Percentiles rank a stretch among this genome's conserved stretches.
phyloP scores from a whole-genome alignment of 2,888 invertebrate species.

The Orthonychiurus folsomi region DNA sequence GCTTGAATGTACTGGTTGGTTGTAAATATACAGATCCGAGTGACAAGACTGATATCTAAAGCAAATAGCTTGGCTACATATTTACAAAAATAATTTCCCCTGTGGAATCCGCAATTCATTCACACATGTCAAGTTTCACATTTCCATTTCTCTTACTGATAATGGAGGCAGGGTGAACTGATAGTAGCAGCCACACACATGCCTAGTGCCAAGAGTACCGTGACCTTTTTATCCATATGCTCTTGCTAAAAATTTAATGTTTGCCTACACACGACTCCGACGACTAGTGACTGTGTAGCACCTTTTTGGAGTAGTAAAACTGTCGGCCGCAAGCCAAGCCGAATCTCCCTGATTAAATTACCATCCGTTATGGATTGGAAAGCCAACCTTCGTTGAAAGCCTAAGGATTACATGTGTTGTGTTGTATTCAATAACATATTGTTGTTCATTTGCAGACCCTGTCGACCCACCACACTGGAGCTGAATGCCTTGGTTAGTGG shows the following conservation, averaged over 20 bases:
- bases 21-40: neutral
- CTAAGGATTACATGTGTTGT: neutral
- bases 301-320: neutral
- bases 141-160: neutral
- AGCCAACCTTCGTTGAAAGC: too few species aligned
- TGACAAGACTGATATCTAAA: neutral
- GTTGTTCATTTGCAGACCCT: conserved; percentile 14
- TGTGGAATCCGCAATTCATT: neutral
- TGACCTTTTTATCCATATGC: neutral
- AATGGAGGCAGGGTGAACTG: neutral
- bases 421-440: neutral
- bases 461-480: conserved; percentile 39
- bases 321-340: neutral
- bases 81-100: neutral
- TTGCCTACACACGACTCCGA: too few species aligned
- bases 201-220: too few species aligned
- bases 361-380: too few species aligned
- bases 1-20: neutral
- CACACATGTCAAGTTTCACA: neutral
- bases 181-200: too few species aligned
- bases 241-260: neutral
- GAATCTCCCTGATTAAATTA: neutral
- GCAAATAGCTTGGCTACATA: neutral
- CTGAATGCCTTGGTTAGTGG: conserved; percentile 27
- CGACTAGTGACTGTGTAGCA: neutral